A percentile compares a stretch with the other conserved stretches of the same genome.
phyloP scores from a whole-genome alignment of 2,797 vertebrate species.

The Liasis olivaceus region DNA sequence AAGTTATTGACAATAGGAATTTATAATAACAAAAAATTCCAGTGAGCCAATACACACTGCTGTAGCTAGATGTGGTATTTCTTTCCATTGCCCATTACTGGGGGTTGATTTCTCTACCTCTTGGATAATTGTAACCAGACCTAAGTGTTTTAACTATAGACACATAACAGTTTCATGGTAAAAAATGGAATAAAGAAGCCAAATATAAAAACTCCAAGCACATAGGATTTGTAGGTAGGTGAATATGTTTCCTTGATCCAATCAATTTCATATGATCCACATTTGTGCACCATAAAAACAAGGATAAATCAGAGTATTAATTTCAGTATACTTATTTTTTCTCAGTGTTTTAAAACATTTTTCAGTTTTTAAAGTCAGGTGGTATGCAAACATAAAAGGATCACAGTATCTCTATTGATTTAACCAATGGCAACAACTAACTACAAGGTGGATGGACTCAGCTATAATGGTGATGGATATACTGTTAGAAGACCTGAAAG shows the following conservation, averaged over 20 bases:
- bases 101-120: background rate
- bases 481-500: too few species aligned
- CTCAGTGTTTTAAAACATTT: too few species aligned
- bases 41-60: background rate
- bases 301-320: background rate
- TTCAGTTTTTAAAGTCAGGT: too few species aligned
- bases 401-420: too few species aligned
- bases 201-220: constrained; percentile 20
- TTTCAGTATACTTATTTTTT: background rate
- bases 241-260: constrained; percentile 36
- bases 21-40: background rate
- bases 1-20: background rate
- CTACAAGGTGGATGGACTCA: too few species aligned
- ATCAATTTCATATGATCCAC: constrained; percentile 16
- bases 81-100: constrained; percentile 9
- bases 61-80: background rate
- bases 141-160: constrained; percentile 8
- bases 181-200: constrained; percentile 32
- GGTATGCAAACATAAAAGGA: too few species aligned
- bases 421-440: too few species aligned
- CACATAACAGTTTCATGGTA: background rate
- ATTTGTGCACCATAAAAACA: constrained; percentile 27
- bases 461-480: too few species aligned
- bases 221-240: constrained; percentile 10
- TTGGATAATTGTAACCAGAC: background rate